Evolutionary conservation across 2,888 invertebrate species (phyloP).

Genomic region (Tanypteryx hageni): DNA sequence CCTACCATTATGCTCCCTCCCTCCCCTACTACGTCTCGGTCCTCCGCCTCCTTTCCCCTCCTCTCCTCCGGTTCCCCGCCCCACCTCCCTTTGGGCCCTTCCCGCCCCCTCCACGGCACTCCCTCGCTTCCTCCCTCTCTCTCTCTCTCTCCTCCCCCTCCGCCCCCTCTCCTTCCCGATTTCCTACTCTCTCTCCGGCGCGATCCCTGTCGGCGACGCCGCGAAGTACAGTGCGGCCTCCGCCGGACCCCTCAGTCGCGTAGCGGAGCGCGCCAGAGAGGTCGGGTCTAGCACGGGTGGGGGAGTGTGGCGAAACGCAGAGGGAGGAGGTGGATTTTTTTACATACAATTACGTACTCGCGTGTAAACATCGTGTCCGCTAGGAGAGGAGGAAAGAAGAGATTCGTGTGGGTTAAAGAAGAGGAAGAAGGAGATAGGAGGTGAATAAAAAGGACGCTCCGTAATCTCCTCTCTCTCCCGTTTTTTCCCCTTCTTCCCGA

Average conservation of each 20-base stretch:
- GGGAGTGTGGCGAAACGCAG: background rate
- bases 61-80: background rate
- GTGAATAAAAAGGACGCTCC: background rate
- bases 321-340: background rate
- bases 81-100: background rate
- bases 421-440: background rate
- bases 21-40: background rate
- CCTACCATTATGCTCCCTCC: background rate
- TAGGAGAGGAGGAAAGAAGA: background rate
- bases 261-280: slow-evolving; percentile 49
- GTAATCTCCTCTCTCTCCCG: background rate
- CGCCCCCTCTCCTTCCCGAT: background rate
- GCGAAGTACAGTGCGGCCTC: slow-evolving; percentile 60
- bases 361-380: background rate
- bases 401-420: slow-evolving; percentile 16
- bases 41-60: background rate
- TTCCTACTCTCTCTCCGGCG: slow-evolving; percentile 35
- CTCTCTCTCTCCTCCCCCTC: background rate
- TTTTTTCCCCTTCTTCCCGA: background rate
- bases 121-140: background rate
- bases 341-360: background rate
- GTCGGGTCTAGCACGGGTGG: background rate
- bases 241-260: slow-evolving; percentile 62
- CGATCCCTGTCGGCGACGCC: slow-evolving; percentile 63
- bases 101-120: background rate